Base-by-base conservation (phyloP, 2,888 invertebrate species). In the Amphipyra berbera region DNA sequence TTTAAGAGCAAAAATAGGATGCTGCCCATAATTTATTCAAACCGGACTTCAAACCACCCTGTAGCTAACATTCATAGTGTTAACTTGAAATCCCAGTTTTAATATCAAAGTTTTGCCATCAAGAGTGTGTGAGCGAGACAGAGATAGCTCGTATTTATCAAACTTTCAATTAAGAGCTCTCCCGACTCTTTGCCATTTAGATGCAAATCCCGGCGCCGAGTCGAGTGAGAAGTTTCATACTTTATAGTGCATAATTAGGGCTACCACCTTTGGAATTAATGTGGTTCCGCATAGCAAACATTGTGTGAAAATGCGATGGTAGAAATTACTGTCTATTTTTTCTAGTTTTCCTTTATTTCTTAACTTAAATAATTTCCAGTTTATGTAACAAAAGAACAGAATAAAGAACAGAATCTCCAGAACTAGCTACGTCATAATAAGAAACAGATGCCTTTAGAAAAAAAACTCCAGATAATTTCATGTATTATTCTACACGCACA, bases 121-220 rank as follows among this genome's bases (percentile, higher is more conserved):
- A 46, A 33, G 59, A 21, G 65, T 44, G 73, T 64, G 70, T 21
- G 66, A 73, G 56, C 8, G 60, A 55, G 73, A 79, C 30, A 73
- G 66, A 76, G 79, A 75, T 59, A 69, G 61, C 72, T 78, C 79
- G 84, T 88, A 88, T 80, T 80, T 79, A 89, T 88, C 86, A 91
- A 92, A 92, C 88, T 93, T 92, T 93, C 91, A 92, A 92, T 91
- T 91, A 92, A 90, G 89, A 86, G 80, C 81, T 75, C 73, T 82
- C 81, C 77, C 79, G 82, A 85, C 86, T 84, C 88, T 88, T 88
- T 84, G 86, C 88, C 88, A 90, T 93, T 92, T 89, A 86, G 84
- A 94, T 92, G 93, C 92, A 92, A 93, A 94, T 93, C 84, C 83
- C 48, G 59, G 30, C 61, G 56, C 47, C 58, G 48, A 64, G 63